These are phyloP conservation scores for Drosophila aldrichi DNA, from an alignment of 2,888 invertebrate species.

Conservation along the genomic window DNA sequence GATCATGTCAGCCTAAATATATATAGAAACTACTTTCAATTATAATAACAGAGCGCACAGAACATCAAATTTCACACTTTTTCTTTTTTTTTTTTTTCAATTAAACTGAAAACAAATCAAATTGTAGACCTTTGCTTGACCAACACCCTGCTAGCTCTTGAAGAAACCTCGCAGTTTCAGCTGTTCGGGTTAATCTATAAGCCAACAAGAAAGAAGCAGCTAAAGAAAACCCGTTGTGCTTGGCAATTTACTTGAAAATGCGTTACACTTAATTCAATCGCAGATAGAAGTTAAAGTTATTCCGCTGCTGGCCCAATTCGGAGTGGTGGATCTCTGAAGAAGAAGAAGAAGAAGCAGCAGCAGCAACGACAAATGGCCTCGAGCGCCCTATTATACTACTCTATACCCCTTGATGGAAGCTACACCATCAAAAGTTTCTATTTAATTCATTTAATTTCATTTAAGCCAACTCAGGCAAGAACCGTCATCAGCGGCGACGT, in stretches of 20 bases:
- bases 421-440: conserved; percentile 40
- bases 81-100: no score
- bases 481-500: conserved; percentile 23
- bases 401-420: conserved; percentile 1
- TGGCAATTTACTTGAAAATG: conserved; percentile 37
- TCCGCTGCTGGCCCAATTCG: conserved; percentile 40
- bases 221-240: conserved; percentile 19
- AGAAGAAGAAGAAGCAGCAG: conserved; percentile 5
- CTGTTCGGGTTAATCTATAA: background rate
- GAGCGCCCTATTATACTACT: conserved; percentile 32
- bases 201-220: background rate
- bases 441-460: conserved; percentile 61
- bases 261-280: conserved; percentile 55
- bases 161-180: background rate
- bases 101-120: background rate
- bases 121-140: background rate
- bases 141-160: background rate
- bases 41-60: background rate
- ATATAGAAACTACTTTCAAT: no score
- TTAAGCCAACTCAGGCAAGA: conserved; percentile 42
- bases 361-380: conserved; percentile 16
- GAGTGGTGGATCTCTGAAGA: conserved; percentile 27
- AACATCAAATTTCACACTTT: no score
- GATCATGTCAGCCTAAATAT: no score
- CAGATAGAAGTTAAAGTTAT: conserved; percentile 26